Conservation (phyloP, 2,113 vertebrate genomes). For the Perccottus glenii region DNA sequence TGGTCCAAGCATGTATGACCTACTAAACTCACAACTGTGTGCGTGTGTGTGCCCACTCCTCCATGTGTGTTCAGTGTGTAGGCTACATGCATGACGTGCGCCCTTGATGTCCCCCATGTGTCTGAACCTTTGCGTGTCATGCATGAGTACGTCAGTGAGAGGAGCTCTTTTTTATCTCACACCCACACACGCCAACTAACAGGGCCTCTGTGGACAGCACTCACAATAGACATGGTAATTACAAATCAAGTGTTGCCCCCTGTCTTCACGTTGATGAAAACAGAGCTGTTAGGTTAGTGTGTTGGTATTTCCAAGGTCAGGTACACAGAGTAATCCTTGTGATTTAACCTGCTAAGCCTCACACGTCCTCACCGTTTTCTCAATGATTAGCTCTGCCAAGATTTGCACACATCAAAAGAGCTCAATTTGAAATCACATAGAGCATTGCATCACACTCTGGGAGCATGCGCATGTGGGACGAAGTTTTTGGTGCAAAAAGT, state of each 20-base stretch:
- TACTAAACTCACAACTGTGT: constrained; percentile 36
- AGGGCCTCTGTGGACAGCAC: constrained; percentile 43
- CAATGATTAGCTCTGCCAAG: constrained; percentile 8
- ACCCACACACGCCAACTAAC: constrained; percentile 48
- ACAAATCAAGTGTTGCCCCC: constrained; percentile 50
- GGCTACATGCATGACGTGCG: constrained; percentile 25
- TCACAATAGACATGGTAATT: constrained; percentile 61
- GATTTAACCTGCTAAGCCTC: constrained; percentile 33
- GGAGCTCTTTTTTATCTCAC: constrained; percentile 60
- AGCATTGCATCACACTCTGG: not conserved
- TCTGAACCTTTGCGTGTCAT: constrained; percentile 37
- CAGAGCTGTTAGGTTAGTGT: not conserved
- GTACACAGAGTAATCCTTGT: constrained; percentile 1
- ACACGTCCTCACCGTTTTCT: constrained; percentile 4
- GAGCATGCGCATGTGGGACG: not conserved
- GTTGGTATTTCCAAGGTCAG: constrained; percentile 60
- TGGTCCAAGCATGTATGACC: constrained; percentile 21
- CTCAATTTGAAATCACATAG: not conserved
- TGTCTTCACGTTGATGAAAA: constrained; percentile 51
- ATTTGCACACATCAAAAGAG: constrained; percentile 13
- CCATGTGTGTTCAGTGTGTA: constrained; percentile 26
- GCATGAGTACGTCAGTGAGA: constrained; percentile 41
- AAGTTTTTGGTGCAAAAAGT: not conserved
- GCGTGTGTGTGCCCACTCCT: not conserved
- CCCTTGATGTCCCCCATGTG: constrained; percentile 52